Evolutionary conservation across 1,140 invertebrate genomes (phyloP), one percentile per base, ranked within the genome.

Genomic region (Nilaparvata lugens): DNA sequence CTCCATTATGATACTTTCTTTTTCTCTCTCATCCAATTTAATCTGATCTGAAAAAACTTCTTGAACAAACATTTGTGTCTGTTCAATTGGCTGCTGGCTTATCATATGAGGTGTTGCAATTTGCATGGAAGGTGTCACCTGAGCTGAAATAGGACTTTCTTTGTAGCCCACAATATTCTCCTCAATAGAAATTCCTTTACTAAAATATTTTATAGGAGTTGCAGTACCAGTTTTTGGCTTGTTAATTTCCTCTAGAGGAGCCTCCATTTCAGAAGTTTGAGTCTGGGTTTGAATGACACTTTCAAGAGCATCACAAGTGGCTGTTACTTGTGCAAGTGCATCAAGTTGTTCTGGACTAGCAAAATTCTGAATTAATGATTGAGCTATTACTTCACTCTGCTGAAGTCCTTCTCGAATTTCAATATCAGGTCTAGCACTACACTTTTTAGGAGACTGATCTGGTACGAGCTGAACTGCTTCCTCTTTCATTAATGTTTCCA

Each of bases 141-240:
- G 0, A 13, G 60, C 64, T 28, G 63, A 45, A 16, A 74, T 65
- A 4, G 53, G 53, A 25, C 65, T 62, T 69, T 78, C 77, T 64
- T 73, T 72, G 51, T 74, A 69, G 51, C 73, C 70, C 11, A 65
- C 52, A 54, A 68, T 62, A 13, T 73, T 65, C 69, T 78, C 72
- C 1, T 68, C 70, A 4, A 77, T 63, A 1, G 65, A 73, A 4
- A 71, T 55, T 38, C 65, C 58, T 56, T 64, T 58, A 40, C 62
- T 64, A 2, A 64, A 24, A 42, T 70, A 65, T 58, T 60, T 63
- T 9, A 66, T 57, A 14, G 62, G 48, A 42, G 53, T 42, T 7
- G 68, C 67, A 35, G 25, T 67, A 31, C 65, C 65, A 7, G 55
- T 60, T 35, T 64, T 62, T 40, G 61, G 40, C 43, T 31, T 55